These are phyloP conservation scores for Cygnus atratus DNA, from an alignment of 2,113 vertebrate species.

Conservation along the genomic window DNA sequence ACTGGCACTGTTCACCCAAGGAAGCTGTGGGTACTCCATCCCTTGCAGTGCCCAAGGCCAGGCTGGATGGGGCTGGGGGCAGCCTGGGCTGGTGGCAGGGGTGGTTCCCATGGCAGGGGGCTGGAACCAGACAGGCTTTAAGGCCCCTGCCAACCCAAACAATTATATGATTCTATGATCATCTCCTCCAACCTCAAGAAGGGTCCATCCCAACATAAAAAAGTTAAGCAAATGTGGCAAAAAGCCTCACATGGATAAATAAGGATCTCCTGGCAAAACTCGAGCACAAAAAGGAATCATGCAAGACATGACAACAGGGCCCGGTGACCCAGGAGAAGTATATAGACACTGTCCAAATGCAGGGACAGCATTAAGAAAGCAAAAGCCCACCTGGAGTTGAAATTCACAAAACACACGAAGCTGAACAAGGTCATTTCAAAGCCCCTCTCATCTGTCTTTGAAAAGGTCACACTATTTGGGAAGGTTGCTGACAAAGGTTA, in stretches of 20 bases:
- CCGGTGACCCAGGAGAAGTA: background rate
- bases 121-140: no score
- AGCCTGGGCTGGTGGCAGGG: no score
- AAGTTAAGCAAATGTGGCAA: background rate
- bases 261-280: background rate
- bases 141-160: no score
- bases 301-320: background rate
- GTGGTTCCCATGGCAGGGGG: no score
- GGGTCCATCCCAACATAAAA: background rate
- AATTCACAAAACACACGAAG: background rate
- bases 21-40: no score
- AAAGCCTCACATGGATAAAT: background rate
- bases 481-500: background rate
- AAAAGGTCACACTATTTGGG: accelerated
- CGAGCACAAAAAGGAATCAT: background rate
- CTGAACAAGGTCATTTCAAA: background rate
- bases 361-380: background rate
- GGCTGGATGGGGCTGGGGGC: no score
- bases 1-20: no score
- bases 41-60: no score
- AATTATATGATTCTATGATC: no score
- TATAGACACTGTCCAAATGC: background rate
- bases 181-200: background rate
- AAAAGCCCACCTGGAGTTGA: background rate
- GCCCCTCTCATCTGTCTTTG: background rate